Evolutionary conservation across 2,888 invertebrate genomes (phyloP), one percentile per base, ranked within the genome.

Genomic region (Ochropleura leucogaster): DNA sequence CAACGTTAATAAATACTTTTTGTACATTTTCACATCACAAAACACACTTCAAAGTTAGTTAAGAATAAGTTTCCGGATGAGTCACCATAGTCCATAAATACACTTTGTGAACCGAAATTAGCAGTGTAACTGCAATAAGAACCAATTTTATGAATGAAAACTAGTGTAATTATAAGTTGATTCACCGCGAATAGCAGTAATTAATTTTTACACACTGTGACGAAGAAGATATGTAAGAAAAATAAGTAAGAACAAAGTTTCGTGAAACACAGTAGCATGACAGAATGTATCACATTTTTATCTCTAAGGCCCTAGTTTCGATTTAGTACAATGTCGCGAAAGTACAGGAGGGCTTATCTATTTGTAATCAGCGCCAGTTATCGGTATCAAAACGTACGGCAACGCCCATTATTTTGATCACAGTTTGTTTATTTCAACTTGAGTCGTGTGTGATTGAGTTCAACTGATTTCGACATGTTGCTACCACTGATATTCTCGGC

Each of bases 321-420:
- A 94, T 92, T 91, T 93, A 92, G 92, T 88, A 91, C 92, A 92
- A 90, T 93, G 90, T 91, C 90, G 78, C 72, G 77, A 78, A 77
- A 72, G 87, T 86, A 85, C 83, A 83, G 62, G 80, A 87, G 86
- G 87, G 83, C 89, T 95, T 95, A 95, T 95, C 95, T 90, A 75
- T 88, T 88, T 90, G 88, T 90, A 93, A 95, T 95, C 94, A 94
- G 90, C 80, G 88, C 30, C 30, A 93, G 89, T 92, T 95, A 95
- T 94, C 94, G 91, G 89, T 85, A 89, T 75, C 87, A 90, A 85
- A 89, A 88, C 79, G 87, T 89, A 88, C 89, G 96, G 87, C 94
- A 93, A 96, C 96, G 96, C 96, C 96, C 96, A 93, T 88, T 30
- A 30, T 30, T 30, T 87, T 82, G 87, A 86, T 89, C 74, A 78